Evolutionary conservation across 2,113 vertebrate species (phyloP), one percentile per base, ranked within the genome.

Genomic region (Malurus alboscapulatus): DNA sequence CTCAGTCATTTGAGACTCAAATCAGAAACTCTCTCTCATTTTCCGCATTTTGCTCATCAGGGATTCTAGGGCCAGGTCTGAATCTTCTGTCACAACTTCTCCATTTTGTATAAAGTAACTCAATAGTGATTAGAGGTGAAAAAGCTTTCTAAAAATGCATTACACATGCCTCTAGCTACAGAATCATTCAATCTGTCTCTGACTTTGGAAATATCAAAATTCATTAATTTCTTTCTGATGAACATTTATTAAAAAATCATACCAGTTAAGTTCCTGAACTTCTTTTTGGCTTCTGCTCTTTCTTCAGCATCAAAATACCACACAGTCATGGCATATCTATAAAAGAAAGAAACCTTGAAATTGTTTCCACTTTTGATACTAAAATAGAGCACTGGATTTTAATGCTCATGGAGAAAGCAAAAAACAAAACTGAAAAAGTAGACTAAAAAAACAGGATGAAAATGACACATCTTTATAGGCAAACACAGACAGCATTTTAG

Each of bases 281-380:
- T 99, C 91, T 98, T 98, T 97, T 98, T 99, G 58, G 99, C 99
- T 98, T 99, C 98, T 27, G 99, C 99, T 96, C 99, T 97, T 94
- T 99, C 99, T 95, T 99, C 98, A 1, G 98, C 98, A 97, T 99
- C 99, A 84, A 99, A 99, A 96, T 99, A 99, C 99, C 99, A 99
- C 58, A 99, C 99, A 0, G 99, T 99, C 97, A 99, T 98, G 75
- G 99, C 99, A 32, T 99, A 99, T 94, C 99, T 99, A 95, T 34
- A 84, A 95, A 93, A 96, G 47, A 97, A 73, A 93, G 42, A 45
- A 89, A 92, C 34, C 0, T 12, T 38, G 26, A 7, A 25, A 75
- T 77, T 58, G 17, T 61, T 93, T 79, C 62, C 45, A 77, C 18
- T 58, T 89, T 55, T 55, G 20, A n/a, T 86, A 51, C 47, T 89